A percentile compares a stretch with the other conserved stretches of the same genome.
Evolutionary conservation across 2,113 vertebrate species (phyloP).

Genomic region (Hemiprocne comata): DNA sequence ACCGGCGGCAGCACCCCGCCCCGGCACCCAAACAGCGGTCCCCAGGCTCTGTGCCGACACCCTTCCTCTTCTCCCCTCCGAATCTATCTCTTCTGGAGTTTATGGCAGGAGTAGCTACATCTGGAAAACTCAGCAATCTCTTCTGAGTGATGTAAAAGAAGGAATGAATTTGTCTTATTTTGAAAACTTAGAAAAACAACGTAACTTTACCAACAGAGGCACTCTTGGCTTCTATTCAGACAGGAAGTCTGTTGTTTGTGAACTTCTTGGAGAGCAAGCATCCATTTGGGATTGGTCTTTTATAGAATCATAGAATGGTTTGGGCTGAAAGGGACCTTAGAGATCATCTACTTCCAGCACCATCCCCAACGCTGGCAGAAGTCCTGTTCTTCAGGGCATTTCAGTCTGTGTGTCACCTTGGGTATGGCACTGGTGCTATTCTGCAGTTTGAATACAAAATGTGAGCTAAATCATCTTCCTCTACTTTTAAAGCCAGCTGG

Average conservation of each 20-base stretch:
- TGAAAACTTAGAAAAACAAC: not conserved
- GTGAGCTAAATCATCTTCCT: not conserved
- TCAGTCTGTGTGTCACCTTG: not conserved
- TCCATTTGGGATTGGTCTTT: not conserved
- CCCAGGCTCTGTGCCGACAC: not conserved
- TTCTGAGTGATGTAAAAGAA: not conserved
- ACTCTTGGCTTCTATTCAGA: not conserved
- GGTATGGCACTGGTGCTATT: not conserved
- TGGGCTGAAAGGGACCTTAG: no score
- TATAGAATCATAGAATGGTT: no score
- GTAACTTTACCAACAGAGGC: not conserved
- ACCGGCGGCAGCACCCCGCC: not conserved
- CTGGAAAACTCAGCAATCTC: not conserved
- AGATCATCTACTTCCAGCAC: not conserved
- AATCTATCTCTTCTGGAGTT: not conserved
- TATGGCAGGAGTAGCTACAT: not conserved
- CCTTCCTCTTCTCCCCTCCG: no score
- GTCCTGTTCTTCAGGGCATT: not conserved
- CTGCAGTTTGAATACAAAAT: not conserved
- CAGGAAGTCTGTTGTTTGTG: not conserved
- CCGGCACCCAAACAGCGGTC: not conserved
- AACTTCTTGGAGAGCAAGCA: not conserved
- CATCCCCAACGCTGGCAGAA: fast-evolving
- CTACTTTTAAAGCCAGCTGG: not conserved
- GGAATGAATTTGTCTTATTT: not conserved